A percentile compares a stretch with the other conserved stretches of the same genome.
Conservation (phyloP, 2,113 vertebrate genomes). For the Vulpes vulpes region DNA sequence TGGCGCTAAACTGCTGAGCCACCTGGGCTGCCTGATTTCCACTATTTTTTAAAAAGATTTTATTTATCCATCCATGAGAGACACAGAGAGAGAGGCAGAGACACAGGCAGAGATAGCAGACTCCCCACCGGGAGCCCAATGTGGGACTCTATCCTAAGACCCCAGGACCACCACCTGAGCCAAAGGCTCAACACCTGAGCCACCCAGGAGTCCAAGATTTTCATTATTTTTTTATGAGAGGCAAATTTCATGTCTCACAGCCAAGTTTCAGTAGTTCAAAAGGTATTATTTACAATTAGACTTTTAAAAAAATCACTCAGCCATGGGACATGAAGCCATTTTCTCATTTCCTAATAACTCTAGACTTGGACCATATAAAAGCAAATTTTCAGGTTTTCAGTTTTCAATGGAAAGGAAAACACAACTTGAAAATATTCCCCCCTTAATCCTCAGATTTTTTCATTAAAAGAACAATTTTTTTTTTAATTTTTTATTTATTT, state of each 20-base stretch:
- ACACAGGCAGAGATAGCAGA: no score
- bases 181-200: no score
- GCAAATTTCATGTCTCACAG: not conserved
- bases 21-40: no score
- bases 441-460: not conserved
- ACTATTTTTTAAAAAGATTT: no score
- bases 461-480: not conserved
- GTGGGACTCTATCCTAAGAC: no score
- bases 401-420: not conserved
- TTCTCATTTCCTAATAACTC: not conserved
- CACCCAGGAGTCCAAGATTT: not conserved
- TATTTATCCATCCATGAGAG: no score
- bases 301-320: not conserved
- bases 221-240: not conserved
- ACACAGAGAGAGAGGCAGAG: no score
- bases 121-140: no score
- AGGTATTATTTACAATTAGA: not conserved
- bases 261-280: not conserved
- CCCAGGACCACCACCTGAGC: no score
- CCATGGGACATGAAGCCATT: not conserved
- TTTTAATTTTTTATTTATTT: no score
- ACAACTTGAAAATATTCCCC: not conserved
- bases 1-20: no score
- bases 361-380: not conserved
- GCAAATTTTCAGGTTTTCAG: not conserved